Base-by-base conservation (phyloP, 2,113 vertebrate species). In the Indicator indicator region DNA sequence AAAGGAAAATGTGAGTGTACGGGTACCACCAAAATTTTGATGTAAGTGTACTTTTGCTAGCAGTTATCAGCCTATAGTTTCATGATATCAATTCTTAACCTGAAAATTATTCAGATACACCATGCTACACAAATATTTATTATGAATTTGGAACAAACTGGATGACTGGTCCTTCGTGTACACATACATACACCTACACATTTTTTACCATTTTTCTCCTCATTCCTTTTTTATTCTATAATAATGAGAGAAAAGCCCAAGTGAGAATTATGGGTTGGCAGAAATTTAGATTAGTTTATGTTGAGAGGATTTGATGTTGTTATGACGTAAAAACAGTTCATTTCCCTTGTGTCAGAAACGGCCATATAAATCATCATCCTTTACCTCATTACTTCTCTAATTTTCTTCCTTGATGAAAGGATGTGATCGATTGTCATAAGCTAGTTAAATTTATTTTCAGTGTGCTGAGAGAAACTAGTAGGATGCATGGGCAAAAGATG, bases 361-460 rank as follows among this genome's bases (percentile, higher is more conserved):
- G 14, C 19, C 10, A 4, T 73, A 87, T 89, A 93, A 92, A 91
- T 77, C 9, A 83, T 68, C 28, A 23, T 38, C 20, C 88, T 89
- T 90, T 85, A 80, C 54, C 33, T 42, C 68, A 33, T 74, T 80
- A 71, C 30, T 86, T 71, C 33, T 18, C 54, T 89, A 32, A 68
- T 83, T 89, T 85, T 91, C 67, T 83, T 91, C 65, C 69, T 75
- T 88, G 44, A 50, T 81, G 89, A 80, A 94, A 83, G 48, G 44
- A 77, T 75, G 16, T 71, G 63, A 79, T 83, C 82, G 82, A 90
- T 58, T 88, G 44, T 78, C 62, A 40, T 64, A 72, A 71, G 20
- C 17, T 73, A 81, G 75, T 77, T 87, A 30, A 65, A 77, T 89
- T 85, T 89, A 71, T 88, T 91, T 93, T 63, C 58, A 58, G 5